Evolutionary conservation across 2,113 vertebrate genomes (phyloP), one percentile per base, ranked within the genome.

Genomic region (Mobula birostris): DNA sequence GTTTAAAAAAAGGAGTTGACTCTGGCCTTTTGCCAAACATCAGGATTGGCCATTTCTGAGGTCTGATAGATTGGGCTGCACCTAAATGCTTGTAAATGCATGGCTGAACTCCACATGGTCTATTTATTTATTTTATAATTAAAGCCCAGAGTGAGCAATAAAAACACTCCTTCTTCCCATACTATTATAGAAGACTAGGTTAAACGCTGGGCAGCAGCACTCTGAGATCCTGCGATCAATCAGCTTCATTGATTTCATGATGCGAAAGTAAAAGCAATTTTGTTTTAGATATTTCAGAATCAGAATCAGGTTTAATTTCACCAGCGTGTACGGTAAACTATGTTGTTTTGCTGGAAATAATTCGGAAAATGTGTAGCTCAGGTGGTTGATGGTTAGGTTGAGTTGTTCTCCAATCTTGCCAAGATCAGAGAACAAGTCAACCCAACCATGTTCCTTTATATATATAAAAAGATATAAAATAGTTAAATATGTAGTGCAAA

Each of bases 81-180:
- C 19, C 17, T 56, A 19, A 83, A 48, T 48, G 19, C 40, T 80
- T 80, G n/a, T 32, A 48, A 48, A 48, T 48, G 48, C 15, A 14
- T 80, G 79, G 32, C 79, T 48, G 79, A 80, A 40, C 79, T 80
- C 79, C 79, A 48, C 36, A 14, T 8, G 48, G 80, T 48, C 40
- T 83, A 83, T 83, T 83, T 48, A 83, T 83, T 83, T 83, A 48
- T 24, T 83, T 83, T 19, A 83, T 56, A 36, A 83, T 83, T 83
- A 48, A 83, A 83, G 21, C 80, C 48, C 3, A 83, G 24, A 27
- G 80, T 83, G 40, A 58, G 48, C 27, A 83, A 27, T 83, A 83
- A 83, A 83, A 56, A 58, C 24, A 56, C 48, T 83, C 56, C 21
- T 56, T 40, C 48, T 2, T 2, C 19, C 48, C 80, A 58, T 82